phyloP scores from a whole-genome alignment of 2,888 invertebrate genomes.

The Allacma fusca region DNA sequence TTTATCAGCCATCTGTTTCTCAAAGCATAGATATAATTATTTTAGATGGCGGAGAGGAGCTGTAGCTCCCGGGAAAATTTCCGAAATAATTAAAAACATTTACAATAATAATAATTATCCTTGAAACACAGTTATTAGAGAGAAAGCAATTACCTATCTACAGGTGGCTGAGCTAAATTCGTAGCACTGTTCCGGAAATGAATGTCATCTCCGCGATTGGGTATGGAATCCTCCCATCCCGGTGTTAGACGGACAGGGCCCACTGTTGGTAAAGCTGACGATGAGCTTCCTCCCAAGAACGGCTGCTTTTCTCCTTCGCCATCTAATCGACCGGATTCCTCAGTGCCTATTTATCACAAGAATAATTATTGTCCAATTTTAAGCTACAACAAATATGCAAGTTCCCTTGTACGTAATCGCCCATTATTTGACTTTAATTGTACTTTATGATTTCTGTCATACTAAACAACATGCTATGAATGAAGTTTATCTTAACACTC shows the following conservation, averaged over 20 bases:
- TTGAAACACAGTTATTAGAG: no score
- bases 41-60: no score
- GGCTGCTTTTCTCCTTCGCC: conserved; percentile 56
- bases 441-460: no score
- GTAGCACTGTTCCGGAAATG: conserved; percentile 52
- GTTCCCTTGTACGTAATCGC: not conserved
- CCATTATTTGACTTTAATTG: no score
- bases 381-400: not conserved
- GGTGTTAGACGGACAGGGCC: conserved; percentile 86
- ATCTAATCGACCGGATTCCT: conserved; percentile 32
- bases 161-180: conserved; percentile 73
- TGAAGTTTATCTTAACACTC: no score
- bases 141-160: conserved; percentile 73
- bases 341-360: conserved; percentile 12
- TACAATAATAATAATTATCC: no score
- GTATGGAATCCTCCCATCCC: conserved; percentile 85
- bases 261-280: conserved; percentile 47
- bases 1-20: no score
- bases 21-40: no score
- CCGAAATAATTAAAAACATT: no score
- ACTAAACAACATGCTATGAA: no score
- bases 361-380: not conserved
- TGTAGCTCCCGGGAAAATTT: no score
- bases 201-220: conserved; percentile 56
- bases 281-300: conserved; percentile 51